phyloP scores from a whole-genome alignment of 2,113 vertebrate genomes.

The Pseudolaguvia tuberculata region DNA sequence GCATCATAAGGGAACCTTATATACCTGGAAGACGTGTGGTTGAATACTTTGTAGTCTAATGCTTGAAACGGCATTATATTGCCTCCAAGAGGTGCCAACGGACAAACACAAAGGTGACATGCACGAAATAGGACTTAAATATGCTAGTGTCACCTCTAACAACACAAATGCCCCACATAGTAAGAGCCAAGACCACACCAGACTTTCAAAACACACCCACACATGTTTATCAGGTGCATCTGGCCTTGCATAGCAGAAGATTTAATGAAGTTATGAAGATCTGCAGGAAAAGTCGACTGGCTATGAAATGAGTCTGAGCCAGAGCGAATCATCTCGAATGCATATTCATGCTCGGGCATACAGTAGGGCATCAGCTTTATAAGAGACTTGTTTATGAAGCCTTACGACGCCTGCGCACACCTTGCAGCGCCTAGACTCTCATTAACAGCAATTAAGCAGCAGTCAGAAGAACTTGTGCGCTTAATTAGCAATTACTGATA shows the following conservation, averaged over 20 bases:
- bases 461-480: conserved; percentile 63
- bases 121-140: no score
- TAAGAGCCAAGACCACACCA: conserved; percentile 8
- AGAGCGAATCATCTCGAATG: conserved; percentile 43
- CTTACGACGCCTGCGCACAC: conserved; percentile 53
- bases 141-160: neutral
- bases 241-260: neutral
- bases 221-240: conserved; percentile 19
- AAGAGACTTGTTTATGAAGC: conserved; percentile 39
- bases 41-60: no score
- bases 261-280: conserved; percentile 29
- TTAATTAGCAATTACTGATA: conserved; percentile 71
- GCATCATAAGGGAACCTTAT: no score
- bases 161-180: conserved; percentile 51
- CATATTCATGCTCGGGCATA: conserved; percentile 63
- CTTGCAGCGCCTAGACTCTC: conserved; percentile 58
- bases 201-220: conserved; percentile 13
- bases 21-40: no score
- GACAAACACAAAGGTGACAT: no score
- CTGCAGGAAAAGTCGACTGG: conserved; percentile 27
- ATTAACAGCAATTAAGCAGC: conserved; percentile 71
- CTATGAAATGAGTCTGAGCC: conserved; percentile 30
- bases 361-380: conserved; percentile 38
- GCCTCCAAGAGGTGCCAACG: no score
- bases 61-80: no score